phyloP scores from a whole-genome alignment of 2,888 invertebrate genomes.

The Spilosoma lubricipeda region DNA sequence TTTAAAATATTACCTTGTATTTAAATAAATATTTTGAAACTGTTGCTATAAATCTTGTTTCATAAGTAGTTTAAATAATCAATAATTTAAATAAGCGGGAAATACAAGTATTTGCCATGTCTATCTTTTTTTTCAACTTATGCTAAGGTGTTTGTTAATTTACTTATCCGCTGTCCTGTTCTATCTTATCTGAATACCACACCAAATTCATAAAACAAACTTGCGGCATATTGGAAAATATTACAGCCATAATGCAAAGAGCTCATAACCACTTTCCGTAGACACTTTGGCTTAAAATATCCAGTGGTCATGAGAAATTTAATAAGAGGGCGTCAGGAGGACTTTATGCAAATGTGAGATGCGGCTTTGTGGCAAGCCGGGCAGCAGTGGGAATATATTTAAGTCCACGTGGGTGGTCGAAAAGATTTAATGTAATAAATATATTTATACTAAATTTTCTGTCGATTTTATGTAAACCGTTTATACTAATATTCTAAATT shows the following conservation, averaged over 20 bases:
- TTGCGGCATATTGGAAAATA: constrained; percentile 27
- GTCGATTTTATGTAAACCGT: not conserved
- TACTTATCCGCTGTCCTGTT: not conserved
- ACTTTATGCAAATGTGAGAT: constrained; percentile 59
- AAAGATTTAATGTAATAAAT: not conserved
- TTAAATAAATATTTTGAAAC: too few species aligned
- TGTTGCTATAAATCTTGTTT: too few species aligned
- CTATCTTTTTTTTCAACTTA: too few species aligned
- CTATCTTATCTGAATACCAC: not conserved
- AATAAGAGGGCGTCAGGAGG: constrained; percentile 56
- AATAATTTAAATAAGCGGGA: too few species aligned
- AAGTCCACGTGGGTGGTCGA: not conserved
- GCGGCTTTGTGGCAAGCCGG: constrained; percentile 20
- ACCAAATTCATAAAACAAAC: constrained; percentile 12
- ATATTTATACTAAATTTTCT: not conserved
- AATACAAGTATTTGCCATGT: too few species aligned
- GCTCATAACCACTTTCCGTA: constrained; percentile 29
- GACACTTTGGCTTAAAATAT: constrained; percentile 39
- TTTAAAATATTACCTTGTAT: too few species aligned
- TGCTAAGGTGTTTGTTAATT: not conserved
- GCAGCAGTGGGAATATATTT: constrained; percentile 12
- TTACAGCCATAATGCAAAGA: constrained; percentile 23
- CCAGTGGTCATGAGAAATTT: constrained; percentile 60
- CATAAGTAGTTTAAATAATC: too few species aligned
- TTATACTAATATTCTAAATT: not conserved